Conservation (phyloP, 2,113 vertebrate species). For the Ptilorrhoa leucosticta region DNA sequence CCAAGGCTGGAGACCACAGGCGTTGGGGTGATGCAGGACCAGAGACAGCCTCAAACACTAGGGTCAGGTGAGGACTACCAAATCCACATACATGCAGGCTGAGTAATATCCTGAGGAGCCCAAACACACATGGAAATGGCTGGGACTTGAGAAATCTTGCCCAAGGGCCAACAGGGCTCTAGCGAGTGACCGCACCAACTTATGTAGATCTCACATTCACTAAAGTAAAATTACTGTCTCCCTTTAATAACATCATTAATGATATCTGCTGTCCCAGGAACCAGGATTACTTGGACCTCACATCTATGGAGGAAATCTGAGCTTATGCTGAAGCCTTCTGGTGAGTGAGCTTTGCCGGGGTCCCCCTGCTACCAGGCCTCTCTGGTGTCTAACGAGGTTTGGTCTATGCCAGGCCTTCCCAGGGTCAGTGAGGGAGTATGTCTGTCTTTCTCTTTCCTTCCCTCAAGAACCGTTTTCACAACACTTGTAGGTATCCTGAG, state of each 20-base stretch:
- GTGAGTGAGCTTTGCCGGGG: neutral
- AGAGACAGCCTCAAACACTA: neutral
- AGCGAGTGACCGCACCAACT: rapidly evolving
- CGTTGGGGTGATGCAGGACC: neutral
- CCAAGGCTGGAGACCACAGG: neutral
- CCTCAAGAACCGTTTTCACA: neutral
- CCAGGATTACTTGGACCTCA: neutral
- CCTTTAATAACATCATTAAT: neutral
- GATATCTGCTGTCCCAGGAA: neutral
- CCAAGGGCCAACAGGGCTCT: neutral
- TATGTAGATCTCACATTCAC: neutral
- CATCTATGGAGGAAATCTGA: neutral
- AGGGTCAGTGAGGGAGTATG: neutral
- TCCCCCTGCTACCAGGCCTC: neutral
- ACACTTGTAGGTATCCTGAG: neutral
- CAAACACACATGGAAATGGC: neutral
- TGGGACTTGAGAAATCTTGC: slow-evolving; percentile 10
- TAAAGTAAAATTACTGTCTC: slow-evolving; percentile 6
- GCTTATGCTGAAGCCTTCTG: neutral
- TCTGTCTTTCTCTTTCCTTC: neutral
- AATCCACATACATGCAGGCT: rapidly evolving
- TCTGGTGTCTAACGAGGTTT: neutral
- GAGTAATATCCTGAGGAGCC: neutral
- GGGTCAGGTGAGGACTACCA: neutral
- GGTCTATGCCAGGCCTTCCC: neutral